phyloP scores from a whole-genome alignment of 2,888 invertebrate species.

The Monopis laevigella region DNA sequence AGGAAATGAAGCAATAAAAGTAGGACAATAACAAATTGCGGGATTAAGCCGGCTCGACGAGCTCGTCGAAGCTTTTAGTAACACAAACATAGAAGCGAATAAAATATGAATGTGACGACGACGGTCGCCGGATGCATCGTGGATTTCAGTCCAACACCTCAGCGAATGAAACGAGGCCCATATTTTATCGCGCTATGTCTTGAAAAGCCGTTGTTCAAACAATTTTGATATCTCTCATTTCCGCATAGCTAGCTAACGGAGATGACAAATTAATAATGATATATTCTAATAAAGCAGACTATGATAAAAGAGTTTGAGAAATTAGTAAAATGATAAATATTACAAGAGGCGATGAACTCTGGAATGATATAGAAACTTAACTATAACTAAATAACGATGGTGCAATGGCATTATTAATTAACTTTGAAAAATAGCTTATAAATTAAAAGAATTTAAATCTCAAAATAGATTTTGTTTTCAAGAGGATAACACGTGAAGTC shows the following conservation, averaged over 20 bases:
- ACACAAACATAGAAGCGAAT: conserved; percentile 31
- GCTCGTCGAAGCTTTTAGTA: conserved; percentile 18
- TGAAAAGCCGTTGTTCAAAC: conserved; percentile 3
- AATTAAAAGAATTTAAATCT: too few relatives aligned
- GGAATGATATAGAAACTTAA: too few relatives aligned
- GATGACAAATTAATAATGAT: too few relatives aligned
- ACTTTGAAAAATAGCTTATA: too few relatives aligned
- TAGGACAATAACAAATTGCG: conserved; percentile 23
- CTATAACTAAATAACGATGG: too few relatives aligned
- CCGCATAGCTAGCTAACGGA: not conserved
- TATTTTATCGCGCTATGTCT: conserved; percentile 29
- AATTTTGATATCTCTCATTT: conserved; percentile 1
- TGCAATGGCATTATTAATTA: too few relatives aligned
- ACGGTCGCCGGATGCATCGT: conserved; percentile 29
- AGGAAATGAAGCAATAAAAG: conserved; percentile 6
- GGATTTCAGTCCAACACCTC: conserved; percentile 24
- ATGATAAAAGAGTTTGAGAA: too few relatives aligned
- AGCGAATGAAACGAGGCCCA: conserved; percentile 22
- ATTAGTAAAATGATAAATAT: too few relatives aligned
- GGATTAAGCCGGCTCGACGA: conserved; percentile 22
- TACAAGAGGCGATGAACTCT: too few relatives aligned
- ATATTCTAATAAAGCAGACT: too few relatives aligned
- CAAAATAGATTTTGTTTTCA: too few relatives aligned
- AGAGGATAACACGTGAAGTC: too few relatives aligned
- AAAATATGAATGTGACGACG: conserved; percentile 39